Evolutionary conservation across 2,888 invertebrate species (phyloP), one percentile per base, ranked within the genome.

Genomic region (Spilarctia lutea): DNA sequence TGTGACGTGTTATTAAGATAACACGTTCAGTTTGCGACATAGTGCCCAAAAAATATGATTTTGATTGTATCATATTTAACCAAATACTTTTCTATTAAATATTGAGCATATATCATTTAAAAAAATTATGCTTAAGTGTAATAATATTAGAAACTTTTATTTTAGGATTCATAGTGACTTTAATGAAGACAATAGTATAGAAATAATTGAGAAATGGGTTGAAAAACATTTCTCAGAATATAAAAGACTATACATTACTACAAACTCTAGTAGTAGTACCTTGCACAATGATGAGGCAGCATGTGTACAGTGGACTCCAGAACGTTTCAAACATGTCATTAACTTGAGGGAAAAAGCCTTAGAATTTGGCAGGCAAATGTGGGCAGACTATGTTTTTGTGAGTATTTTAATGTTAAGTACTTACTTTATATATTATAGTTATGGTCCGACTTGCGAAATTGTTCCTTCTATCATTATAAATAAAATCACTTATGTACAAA

Each of bases 321-420:
- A 96, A 73, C 96, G 98, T 84, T 98, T 98, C 92, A 93, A 96
- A 48, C 98, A 98, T 92, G 94, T 99, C 24, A 99, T 99, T 79
- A 89, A 94, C 33, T 90, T 99, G 68, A 97, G 99, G 85, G 98
- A 99, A 90, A 94, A 97, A 81, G 98, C 98, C 1, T 91, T 99
- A 16, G 91, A 96, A 63, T 96, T 97, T 89, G 98, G 98, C 0
- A 96, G 98, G 81, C 93, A 96, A 81, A 96, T 97, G 73, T 99
- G 99, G 99, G 98, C 99, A 11, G 99, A 99, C 93, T 99, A 97
- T 92, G 91, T 99, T 79, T 97, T 98, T 96, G 98, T 99, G 96
- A 96, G 97, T 77, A 24, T 71, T 60, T 8, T 35, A 65, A 35
- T 8, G 10, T 35, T 35, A 65, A 65, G 24, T 35, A 65, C 6